phyloP scores from a whole-genome alignment of 2,113 vertebrate species.

The Syngnathus typhle region DNA sequence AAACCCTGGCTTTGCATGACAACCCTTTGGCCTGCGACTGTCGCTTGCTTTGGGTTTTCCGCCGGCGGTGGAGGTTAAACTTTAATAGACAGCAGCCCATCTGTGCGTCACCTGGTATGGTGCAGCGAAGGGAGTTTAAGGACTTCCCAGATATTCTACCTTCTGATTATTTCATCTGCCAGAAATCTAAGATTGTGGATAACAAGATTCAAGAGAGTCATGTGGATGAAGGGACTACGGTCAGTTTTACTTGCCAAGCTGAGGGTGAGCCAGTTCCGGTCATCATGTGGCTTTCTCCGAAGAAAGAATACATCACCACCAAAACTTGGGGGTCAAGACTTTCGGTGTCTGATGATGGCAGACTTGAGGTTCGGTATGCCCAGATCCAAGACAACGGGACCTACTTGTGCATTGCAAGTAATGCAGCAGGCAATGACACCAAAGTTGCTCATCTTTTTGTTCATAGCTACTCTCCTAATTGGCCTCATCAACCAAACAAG shows the following conservation, averaged over 20 bases:
- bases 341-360: conserved; percentile 87
- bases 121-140: conserved; percentile 95
- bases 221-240: conserved; percentile 92
- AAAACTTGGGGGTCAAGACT: conserved; percentile 86
- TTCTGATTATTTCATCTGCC: conserved; percentile 87
- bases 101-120: conserved; percentile 81
- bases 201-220: conserved; percentile 87
- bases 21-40: conserved; percentile 97
- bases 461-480: conserved; percentile 96
- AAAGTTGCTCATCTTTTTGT: conserved; percentile 91
- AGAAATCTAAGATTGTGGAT: conserved; percentile 87
- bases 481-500: conserved; percentile 96
- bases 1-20: conserved; percentile 89
- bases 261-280: conserved; percentile 86
- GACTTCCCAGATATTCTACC: conserved; percentile 90
- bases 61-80: conserved; percentile 91
- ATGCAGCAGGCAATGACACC: conserved; percentile 93
- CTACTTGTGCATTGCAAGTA: conserved; percentile 91
- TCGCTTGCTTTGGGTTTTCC: conserved; percentile 94
- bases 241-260: conserved; percentile 86
- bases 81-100: conserved; percentile 92
- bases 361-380: conserved; percentile 92
- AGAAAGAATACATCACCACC: conserved; percentile 91
- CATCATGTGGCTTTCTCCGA: conserved; percentile 92
- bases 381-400: conserved; percentile 98